Base-by-base conservation (phyloP, 2,797 vertebrate genomes). In the Babyrousa celebensis region DNA sequence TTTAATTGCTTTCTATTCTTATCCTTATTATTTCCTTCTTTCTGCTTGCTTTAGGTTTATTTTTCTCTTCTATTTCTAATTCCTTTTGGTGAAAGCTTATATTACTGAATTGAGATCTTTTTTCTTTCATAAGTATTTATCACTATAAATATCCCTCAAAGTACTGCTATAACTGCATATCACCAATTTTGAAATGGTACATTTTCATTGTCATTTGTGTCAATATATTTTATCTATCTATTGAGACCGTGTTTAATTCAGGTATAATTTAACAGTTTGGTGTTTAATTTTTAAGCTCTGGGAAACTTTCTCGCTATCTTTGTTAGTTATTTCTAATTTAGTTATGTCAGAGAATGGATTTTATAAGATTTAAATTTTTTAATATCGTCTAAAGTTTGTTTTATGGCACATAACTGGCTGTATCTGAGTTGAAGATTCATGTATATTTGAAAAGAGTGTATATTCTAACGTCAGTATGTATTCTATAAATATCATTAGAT, bases 11-110 rank as follows among this genome's bases (percentile, higher is more conserved):
- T 62, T 82, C 23, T 74, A 23, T 40, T 78, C 56, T 14, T 6
- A n/a, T 86, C 32, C 36, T 40, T 77, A 77, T 89, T 65, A 88
- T 32, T 75, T 62, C 40, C n/a, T 77, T 77, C 20, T 56, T 91
- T 71, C 29, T 71, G 21, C 21, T 82, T 58, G 40, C 43, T 91
- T 91, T 63, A 60, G 16, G 16, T 62, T 86, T 71, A 43, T 21
- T 74, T 63, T 48, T 68, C 16, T 21, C 43, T 71, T 82, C 36
- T 74, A 20, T 74, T 72, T 74, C 21, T 63, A 72, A 6, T 27
- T 91, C 62, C 11, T 63, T 91, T 27, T 10, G 27, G 36, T 80
- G 67, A 70, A 71, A 43, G 12, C 32, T 70, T 70, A 43, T 11
- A 58, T 48, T 70, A 58, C n/a, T 58, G 27, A 63, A 25, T 63